Evolutionary conservation across 2,888 invertebrate species (phyloP), one percentile per base, ranked within the genome.

Genomic region (Aporophyla nigra): DNA sequence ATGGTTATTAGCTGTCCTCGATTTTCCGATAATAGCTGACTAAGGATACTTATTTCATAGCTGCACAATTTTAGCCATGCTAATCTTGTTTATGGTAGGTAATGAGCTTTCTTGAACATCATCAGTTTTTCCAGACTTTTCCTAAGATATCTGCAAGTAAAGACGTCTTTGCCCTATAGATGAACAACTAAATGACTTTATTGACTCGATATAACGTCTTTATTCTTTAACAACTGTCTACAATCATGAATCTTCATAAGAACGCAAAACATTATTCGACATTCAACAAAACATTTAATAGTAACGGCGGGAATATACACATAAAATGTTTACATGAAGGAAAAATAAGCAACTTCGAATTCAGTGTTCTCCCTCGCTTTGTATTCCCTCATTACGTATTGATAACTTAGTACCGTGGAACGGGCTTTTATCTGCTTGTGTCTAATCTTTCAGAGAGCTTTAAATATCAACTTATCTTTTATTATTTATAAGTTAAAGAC

Each of bases 351-450:
- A 84, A 81, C 62, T 83, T 83, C 62, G 78, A 76, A 88, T 84
- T 87, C 79, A 77, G 77, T 71, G 71, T 72, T 79, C 86, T 80
- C 86, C 85, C 84, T 78, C 83, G 83, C 79, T 77, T 85, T 83
- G 85, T 84, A 82, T 82, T 78, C 78, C 76, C 83, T 88, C 86
- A 88, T 88, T 87, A 89, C 72, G 79, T 88, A 88, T 88, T 88
- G 84, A 88, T 86, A 82, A 75, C 78, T 84, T 74, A 81, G 82
- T 79, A 75, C 78, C 72, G 74, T 76, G 80, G 80, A 85, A 83
- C 84, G 77, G 78, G 83, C 82, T 86, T 82, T 85, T 88, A 85
- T 88, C 84, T 81, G 71, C 76, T 70, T 74, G 51, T 78, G 67
- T 85, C 80, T 88, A 85, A 88, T 87, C 82, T 82, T 84, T 82